Conservation (phyloP, 2,113 vertebrate species). For the Mola mola region DNA sequence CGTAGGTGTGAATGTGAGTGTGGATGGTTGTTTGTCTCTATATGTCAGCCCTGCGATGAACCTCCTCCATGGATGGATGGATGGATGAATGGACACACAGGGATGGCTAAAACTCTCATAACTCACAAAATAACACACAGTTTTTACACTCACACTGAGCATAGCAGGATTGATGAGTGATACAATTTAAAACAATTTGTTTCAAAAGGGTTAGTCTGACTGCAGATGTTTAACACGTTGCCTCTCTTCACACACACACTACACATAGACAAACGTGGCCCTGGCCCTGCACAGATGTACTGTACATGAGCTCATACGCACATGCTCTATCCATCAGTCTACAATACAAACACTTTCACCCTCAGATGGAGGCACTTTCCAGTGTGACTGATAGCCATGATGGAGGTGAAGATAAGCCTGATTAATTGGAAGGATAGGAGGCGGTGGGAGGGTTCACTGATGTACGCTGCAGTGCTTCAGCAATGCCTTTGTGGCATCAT, state of each 20-base stretch:
- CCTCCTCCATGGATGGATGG: too few species aligned
- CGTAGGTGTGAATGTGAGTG: too few species aligned
- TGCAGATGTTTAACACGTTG: slow-evolving; percentile 72
- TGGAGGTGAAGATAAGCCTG: slow-evolving; percentile 68
- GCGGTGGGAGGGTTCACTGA: slow-evolving; percentile 50
- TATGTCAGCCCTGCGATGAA: too few species aligned
- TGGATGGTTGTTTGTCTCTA: too few species aligned
- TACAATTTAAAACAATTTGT: slow-evolving; percentile 28
- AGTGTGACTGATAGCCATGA: slow-evolving; percentile 61
- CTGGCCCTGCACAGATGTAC: slow-evolving; percentile 22
- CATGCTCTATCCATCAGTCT: slow-evolving; percentile 3
- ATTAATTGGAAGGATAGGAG: slow-evolving; percentile 64
- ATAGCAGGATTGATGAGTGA: slow-evolving; percentile 3
- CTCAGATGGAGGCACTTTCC: slow-evolving; percentile 36
- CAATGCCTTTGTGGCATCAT: slow-evolving; percentile 48
- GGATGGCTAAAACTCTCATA: slow-evolving; percentile 3
- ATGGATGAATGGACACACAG: too few species aligned
- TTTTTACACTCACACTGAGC: neutral
- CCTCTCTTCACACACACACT: slow-evolving; percentile 15
- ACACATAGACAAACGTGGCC: slow-evolving; percentile 1
- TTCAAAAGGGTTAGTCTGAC: slow-evolving; percentile 16
- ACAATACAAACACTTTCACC: slow-evolving; percentile 1
- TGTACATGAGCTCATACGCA: slow-evolving; percentile 9
- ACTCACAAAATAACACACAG: slow-evolving; percentile 1
- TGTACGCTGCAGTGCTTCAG: slow-evolving; percentile 47